Evolutionary conservation across 2,888 invertebrate genomes (phyloP).

Genomic region (Hydrotaea diabolus): DNA sequence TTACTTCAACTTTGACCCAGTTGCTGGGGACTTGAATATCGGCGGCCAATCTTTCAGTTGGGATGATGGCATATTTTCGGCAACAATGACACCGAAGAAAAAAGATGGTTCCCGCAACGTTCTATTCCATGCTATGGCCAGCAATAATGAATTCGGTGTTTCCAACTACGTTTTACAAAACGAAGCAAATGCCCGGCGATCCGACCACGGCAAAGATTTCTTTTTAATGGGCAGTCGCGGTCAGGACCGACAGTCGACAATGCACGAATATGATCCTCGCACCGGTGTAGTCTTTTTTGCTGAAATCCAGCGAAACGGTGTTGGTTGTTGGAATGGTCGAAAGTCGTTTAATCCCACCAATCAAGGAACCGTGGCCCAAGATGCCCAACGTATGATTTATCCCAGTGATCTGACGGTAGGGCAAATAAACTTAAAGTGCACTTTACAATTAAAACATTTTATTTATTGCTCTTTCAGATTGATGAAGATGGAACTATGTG

Average conservation of each 20-base stretch:
- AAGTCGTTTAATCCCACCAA: conserved; percentile 81
- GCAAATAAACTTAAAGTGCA: conserved; percentile 1
- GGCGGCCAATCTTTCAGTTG: conserved; percentile 88
- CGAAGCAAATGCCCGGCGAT: conserved; percentile 82
- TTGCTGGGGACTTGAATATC: conserved; percentile 85
- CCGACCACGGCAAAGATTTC: conserved; percentile 83
- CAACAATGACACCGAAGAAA: conserved; percentile 83
- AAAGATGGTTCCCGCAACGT: conserved; percentile 83
- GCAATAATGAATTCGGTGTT: conserved; percentile 87
- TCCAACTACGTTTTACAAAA: conserved; percentile 84
- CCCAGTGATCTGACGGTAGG: conserved; percentile 84
- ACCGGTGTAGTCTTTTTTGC: conserved; percentile 86
- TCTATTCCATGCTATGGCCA: conserved; percentile 90
- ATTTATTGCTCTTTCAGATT: conserved; percentile 79
- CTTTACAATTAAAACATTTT: no score
- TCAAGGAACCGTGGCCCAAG: conserved; percentile 83
- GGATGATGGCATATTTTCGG: conserved; percentile 90
- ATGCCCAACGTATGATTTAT: conserved; percentile 85
- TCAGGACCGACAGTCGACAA: conserved; percentile 84
- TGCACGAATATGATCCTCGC: conserved; percentile 84
- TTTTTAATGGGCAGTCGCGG: conserved; percentile 85
- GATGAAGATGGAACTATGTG: conserved; percentile 85
- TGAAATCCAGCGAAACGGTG: conserved; percentile 86
- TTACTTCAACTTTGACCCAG: conserved; percentile 88
- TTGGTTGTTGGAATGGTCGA: conserved; percentile 88